A percentile compares a stretch with the other conserved stretches of the same genome.
phyloP scores from a whole-genome alignment of 2,797 vertebrate genomes.

The Orientallactaga sibirica region DNA sequence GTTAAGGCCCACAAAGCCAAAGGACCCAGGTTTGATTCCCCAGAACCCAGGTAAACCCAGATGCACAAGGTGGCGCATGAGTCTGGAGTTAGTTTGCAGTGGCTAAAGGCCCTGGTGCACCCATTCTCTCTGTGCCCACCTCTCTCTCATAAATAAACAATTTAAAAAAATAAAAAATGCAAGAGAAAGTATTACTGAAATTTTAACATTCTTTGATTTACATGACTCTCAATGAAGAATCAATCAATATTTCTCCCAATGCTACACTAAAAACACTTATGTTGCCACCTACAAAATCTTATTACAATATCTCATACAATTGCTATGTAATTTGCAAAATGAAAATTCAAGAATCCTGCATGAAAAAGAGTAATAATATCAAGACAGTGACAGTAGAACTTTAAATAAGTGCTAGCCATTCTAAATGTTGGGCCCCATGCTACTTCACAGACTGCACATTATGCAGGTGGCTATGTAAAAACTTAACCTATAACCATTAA shows the following conservation, averaged over 20 bases:
- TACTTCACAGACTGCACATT: not conserved
- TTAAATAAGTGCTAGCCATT: constrained; percentile 6
- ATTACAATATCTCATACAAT: constrained; percentile 20
- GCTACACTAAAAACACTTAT: not conserved
- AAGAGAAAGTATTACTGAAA: not conserved
- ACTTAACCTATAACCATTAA: not conserved
- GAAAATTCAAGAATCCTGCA: not conserved
- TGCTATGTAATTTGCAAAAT: not conserved
- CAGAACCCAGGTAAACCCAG: no score
- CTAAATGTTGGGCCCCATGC: not conserved
- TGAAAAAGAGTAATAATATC: not conserved
- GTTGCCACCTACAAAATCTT: constrained; percentile 46
- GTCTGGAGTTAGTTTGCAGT: no score
- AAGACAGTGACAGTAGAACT: not conserved
- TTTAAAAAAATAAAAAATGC: not conserved
- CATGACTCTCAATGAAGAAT: not conserved
- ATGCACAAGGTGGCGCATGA: no score
- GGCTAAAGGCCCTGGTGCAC: no score
- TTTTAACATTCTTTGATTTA: constrained; percentile 30
- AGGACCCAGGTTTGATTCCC: no score
- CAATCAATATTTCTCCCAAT: constrained; percentile 28
- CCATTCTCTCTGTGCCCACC: no score
- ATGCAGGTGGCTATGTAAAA: not conserved
- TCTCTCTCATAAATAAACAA: no score
- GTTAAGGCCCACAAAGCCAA: no score